These are phyloP conservation scores for Synanceia verrucosa DNA, from an alignment of 2,797 vertebrate species.

Conservation along the genomic window DNA sequence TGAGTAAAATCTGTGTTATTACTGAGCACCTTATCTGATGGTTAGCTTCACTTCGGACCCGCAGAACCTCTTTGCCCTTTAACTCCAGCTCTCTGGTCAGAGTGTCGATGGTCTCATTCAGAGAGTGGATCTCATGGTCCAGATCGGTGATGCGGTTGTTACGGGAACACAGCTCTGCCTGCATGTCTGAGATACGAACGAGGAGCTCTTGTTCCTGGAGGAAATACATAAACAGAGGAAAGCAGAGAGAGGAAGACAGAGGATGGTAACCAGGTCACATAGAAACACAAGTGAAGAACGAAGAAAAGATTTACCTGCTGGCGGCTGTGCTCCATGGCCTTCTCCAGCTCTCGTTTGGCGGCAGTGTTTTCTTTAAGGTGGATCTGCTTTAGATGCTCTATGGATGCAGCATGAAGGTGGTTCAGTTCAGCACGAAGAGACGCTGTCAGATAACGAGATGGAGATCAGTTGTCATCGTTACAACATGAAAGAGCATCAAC, in stretches of 20 bases:
- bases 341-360: conserved; percentile 90
- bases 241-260: neutral
- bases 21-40: conserved; percentile 91
- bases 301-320: conserved; percentile 82
- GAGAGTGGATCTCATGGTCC: conserved; percentile 93
- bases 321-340: conserved; percentile 88
- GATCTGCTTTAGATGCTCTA: conserved; percentile 91
- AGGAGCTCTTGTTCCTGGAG: conserved; percentile 91
- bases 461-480: too few relatives aligned
- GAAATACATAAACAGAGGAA: neutral
- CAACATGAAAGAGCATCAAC: too few relatives aligned
- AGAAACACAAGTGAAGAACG: rapidly evolving
- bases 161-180: conserved; percentile 90
- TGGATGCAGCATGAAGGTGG: conserved; percentile 92
- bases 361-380: conserved; percentile 90
- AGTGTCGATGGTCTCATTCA: conserved; percentile 93
- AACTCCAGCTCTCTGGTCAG: conserved; percentile 95
- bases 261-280: neutral
- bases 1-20: neutral
- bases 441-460: conserved; percentile 82
- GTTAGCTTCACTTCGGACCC: conserved; percentile 95
- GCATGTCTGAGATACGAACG: conserved; percentile 88
- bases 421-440: conserved; percentile 96
- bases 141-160: conserved; percentile 93
- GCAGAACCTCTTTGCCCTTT: conserved; percentile 97